These are phyloP conservation scores for Andrena camellia DNA, from an alignment of 2,888 invertebrate species.

Conservation along the genomic window DNA sequence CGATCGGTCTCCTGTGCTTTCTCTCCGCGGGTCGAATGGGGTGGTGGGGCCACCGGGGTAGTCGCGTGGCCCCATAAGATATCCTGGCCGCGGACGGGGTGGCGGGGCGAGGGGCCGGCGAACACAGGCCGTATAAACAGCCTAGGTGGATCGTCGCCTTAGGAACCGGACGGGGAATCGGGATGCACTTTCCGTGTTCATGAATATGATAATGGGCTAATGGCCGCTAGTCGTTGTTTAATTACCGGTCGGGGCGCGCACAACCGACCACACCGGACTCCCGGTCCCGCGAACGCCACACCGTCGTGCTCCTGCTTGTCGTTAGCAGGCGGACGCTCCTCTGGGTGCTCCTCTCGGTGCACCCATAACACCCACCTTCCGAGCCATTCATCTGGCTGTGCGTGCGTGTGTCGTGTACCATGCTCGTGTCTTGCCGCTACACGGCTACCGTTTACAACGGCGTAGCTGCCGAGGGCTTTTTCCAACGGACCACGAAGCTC, in stretches of 20 bases:
- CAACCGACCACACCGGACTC: conserved; percentile 71
- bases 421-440: conserved; percentile 71
- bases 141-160: conserved; percentile 42
- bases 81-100: conserved; percentile 45
- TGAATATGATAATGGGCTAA: conserved; percentile 85
- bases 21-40: conserved; percentile 28
- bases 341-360: conserved; percentile 41
- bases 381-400: conserved; percentile 75
- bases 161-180: conserved; percentile 78
- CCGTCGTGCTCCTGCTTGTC: conserved; percentile 48
- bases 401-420: conserved; percentile 77
- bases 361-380: conserved; percentile 56
- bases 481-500: conserved; percentile 4
- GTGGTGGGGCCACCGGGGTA: conserved; percentile 76
- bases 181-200: conserved; percentile 85
- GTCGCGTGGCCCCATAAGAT: conserved; percentile 79
- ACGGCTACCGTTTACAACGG: conserved; percentile 77
- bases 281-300: conserved; percentile 47
- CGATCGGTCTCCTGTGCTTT: conserved; percentile 20
- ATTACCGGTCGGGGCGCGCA: conserved; percentile 78
- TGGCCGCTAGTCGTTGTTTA: conserved; percentile 84
- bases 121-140: conserved; percentile 58
- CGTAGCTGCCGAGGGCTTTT: conserved; percentile 52
- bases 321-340: conserved; percentile 32
- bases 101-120: conserved; percentile 34